Evolutionary conservation across 2,113 vertebrate genomes (phyloP).

Genomic region (Triplophysa dalaica): DNA sequence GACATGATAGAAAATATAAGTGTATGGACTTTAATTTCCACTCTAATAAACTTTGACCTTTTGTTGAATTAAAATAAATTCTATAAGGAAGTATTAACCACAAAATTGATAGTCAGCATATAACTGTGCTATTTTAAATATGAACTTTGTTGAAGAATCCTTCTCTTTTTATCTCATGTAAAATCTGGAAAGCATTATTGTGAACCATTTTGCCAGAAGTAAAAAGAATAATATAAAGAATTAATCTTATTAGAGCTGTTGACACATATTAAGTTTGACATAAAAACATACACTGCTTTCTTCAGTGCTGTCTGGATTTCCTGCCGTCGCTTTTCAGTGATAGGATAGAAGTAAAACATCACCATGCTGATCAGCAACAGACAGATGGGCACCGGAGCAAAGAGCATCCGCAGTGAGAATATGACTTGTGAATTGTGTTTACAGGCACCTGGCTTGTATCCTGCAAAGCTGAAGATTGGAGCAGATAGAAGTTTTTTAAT

Average conservation of each 20-base stretch:
- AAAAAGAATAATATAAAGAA: no score
- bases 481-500: neutral
- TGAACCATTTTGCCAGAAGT: no score
- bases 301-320: constrained; percentile 61
- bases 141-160: neutral
- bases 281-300: constrained; percentile 41
- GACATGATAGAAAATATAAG: no score
- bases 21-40: no score
- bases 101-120: neutral
- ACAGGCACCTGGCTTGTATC: constrained; percentile 64
- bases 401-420: constrained; percentile 61
- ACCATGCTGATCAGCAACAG: constrained; percentile 63
- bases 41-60: neutral
- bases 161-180: neutral
- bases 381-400: constrained; percentile 61
- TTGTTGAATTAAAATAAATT: neutral
- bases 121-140: neutral
- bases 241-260: neutral
- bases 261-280: neutral
- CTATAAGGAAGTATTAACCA: neutral
- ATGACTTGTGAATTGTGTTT: constrained; percentile 44
- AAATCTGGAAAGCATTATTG: neutral
- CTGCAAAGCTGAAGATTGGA: constrained; percentile 63
- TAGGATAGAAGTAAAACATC: constrained; percentile 69
- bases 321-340: constrained; percentile 59